Percentiles rank a stretch among this genome's conserved stretches.
phyloP scores from a whole-genome alignment of 92 coral and sea anemone species.

The Micromussa lordhowensis region DNA sequence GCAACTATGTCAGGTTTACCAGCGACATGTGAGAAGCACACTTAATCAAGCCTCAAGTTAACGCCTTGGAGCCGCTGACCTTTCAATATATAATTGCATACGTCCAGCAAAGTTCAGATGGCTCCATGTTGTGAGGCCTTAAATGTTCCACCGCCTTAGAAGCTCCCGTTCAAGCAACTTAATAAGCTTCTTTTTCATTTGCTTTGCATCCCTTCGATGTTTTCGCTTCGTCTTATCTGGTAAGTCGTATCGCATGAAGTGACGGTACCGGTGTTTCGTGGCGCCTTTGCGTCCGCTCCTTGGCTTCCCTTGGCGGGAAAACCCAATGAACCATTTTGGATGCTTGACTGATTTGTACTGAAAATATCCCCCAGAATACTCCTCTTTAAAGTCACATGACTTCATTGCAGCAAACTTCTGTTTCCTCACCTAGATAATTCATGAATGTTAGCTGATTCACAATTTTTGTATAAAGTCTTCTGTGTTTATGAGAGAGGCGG shows the following conservation, averaged over 20 bases:
- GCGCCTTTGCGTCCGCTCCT: conserved; percentile 26
- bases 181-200: no score
- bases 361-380: conserved; percentile 9
- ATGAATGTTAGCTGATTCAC: not conserved
- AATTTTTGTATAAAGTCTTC: not conserved
- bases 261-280: conserved; percentile 7
- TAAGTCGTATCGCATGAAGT: conserved; percentile 25
- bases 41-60: no score
- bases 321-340: conserved; percentile 52
- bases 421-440: not conserved
- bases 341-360: conserved; percentile 38
- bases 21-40: no score
- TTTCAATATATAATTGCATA: no score
- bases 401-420: conserved; percentile 14
- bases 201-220: not conserved
- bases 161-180: not conserved
- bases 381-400: conserved; percentile 41
- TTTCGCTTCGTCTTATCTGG: not conserved
- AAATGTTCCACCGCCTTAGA: not conserved
- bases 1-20: no score
- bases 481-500: not conserved
- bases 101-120: no score
- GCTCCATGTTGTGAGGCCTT: not conserved
- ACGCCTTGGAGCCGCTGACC: no score
- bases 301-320: conserved; percentile 10